phyloP scores from a whole-genome alignment of 2,113 vertebrate species.

The Megaceryle torquata region DNA sequence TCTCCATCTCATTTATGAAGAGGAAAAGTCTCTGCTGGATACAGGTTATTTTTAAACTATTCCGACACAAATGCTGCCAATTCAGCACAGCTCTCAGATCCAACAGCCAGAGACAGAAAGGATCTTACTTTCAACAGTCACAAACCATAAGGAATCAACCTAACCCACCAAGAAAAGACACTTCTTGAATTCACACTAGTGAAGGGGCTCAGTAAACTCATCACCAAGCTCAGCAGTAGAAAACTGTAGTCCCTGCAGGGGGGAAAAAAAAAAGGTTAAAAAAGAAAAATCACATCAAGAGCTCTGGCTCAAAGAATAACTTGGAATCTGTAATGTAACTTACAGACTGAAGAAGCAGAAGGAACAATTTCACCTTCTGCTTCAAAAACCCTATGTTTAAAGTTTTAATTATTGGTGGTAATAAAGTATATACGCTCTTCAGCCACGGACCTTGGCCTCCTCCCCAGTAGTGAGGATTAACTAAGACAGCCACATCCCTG shows the following conservation, averaged over 20 bases:
- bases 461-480: neutral
- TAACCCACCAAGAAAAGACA: neutral
- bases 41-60: conserved; percentile 7
- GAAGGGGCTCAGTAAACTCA: neutral
- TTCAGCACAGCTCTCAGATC: neutral
- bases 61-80: neutral
- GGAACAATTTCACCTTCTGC: neutral
- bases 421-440: neutral
- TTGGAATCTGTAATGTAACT: neutral
- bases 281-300: neutral
- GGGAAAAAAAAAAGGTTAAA: neutral
- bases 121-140: neutral
- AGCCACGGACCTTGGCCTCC: neutral
- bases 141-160: neutral
- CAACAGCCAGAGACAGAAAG: neutral
- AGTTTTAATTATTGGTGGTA: neutral
- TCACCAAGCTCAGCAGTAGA: neutral
- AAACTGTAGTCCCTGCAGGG: neutral
- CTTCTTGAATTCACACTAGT: neutral
- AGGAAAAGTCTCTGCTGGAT: neutral
- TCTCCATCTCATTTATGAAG: neutral
- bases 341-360: neutral
- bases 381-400: neutral
- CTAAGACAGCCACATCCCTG: neutral
- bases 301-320: neutral